These are phyloP conservation scores for Danio choprae DNA, from an alignment of 2,797 vertebrate genomes.

Conservation along the genomic window DNA sequence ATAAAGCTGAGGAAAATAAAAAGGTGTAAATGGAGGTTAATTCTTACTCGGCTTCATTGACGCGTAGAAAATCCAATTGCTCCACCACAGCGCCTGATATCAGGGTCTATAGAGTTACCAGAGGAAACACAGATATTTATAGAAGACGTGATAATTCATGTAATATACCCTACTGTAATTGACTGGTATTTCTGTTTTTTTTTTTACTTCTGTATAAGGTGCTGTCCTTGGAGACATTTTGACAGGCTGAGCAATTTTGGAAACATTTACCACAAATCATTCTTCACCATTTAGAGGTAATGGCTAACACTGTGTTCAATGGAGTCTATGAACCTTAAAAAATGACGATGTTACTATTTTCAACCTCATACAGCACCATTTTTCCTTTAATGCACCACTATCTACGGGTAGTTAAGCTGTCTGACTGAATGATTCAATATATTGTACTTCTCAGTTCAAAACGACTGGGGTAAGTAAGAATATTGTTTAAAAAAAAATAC, in stretches of 20 bases:
- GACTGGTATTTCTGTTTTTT: too few relatives aligned
- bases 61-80: slow-evolving; percentile 94
- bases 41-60: slow-evolving; percentile 93
- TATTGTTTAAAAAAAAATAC: too few relatives aligned
- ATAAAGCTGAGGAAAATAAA: slow-evolving; percentile 1
- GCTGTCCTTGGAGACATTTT: neutral
- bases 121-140: slow-evolving; percentile 61
- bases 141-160: neutral
- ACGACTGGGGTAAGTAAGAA: too few relatives aligned
- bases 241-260: slow-evolving; percentile 3
- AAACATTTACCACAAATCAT: neutral
- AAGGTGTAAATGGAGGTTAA: neutral
- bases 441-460: neutral
- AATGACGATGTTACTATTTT: neutral
- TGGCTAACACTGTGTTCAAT: slow-evolving; percentile 1
- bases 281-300: neutral
- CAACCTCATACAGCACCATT: neutral
- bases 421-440: neutral
- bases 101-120: slow-evolving; percentile 83
- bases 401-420: neutral
- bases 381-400: neutral
- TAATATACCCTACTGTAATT: too few relatives aligned
- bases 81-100: slow-evolving; percentile 96
- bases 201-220: neutral
- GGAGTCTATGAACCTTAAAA: neutral